A percentile compares a stretch with the other conserved stretches of the same genome.
These are phyloP conservation scores for Aplysia californica DNA, from an alignment of 1,140 invertebrate genomes.

Conservation along the genomic window DNA sequence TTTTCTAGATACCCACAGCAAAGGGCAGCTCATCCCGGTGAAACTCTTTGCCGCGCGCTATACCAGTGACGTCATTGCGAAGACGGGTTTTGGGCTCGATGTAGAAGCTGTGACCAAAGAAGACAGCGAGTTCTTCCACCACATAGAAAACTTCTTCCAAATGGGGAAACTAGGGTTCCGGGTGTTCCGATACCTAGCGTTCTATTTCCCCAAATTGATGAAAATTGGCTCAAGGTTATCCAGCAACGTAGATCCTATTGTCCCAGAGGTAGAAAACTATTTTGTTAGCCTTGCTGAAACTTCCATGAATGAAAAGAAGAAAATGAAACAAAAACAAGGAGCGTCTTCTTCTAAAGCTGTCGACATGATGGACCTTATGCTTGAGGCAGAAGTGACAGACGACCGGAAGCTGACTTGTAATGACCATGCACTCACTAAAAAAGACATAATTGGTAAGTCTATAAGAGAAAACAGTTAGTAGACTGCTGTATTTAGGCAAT, in stretches of 20 bases:
- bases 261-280: neutral
- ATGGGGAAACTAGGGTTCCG: neutral
- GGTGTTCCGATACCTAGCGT: neutral
- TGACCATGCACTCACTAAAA: neutral
- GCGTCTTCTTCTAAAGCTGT: neutral
- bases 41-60: neutral
- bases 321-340: neutral
- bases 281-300: neutral
- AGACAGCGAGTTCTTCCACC: neutral
- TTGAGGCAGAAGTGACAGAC: neutral
- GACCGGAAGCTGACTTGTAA: neutral
- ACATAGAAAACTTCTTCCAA: neutral
- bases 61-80: constrained; percentile 4
- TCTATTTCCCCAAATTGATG: neutral
- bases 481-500: no score
- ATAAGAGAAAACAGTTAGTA: no score
- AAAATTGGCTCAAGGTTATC: neutral
- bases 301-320: neutral
- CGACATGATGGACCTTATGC: neutral
- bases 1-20: neutral
- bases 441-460: constrained; percentile 5
- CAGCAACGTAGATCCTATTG: neutral
- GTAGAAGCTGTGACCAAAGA: neutral
- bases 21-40: neutral
- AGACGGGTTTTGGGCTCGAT: neutral